Conservation (phyloP, 2,888 invertebrate species). For the Mesochorus sp. region DNA sequence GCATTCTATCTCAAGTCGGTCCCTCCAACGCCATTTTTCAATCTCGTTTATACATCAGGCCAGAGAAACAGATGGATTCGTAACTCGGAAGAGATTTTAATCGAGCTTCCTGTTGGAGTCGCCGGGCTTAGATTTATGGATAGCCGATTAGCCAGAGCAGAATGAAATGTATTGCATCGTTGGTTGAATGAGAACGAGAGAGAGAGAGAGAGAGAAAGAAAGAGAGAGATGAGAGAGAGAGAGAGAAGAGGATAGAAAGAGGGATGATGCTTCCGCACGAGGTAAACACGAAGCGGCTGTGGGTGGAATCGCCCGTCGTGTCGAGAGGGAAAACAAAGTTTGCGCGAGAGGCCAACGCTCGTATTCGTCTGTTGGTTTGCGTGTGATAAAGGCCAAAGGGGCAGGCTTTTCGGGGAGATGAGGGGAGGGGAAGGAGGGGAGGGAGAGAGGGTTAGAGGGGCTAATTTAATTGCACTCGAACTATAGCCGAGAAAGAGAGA, state of each 20-base stretch:
- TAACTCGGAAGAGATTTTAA: slow-evolving; percentile 57
- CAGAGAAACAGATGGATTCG: slow-evolving; percentile 36
- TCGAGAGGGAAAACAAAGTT: slow-evolving; percentile 41
- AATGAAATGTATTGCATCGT: slow-evolving; percentile 45
- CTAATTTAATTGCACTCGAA: slow-evolving; percentile 58
- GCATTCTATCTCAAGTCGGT: no score
- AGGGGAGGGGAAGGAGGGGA: no score
- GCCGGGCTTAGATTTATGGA: slow-evolving; percentile 51
- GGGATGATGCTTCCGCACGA: slow-evolving; percentile 41
- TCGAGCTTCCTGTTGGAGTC: slow-evolving; percentile 49
- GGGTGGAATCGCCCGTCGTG: slow-evolving; percentile 22
- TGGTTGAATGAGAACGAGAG: no score
- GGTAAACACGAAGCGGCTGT: slow-evolving; percentile 19
- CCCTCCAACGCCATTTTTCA: neutral
- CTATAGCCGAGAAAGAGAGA: slow-evolving; percentile 25
- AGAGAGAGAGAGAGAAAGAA: slow-evolving; percentile 15
- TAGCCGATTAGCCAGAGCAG: slow-evolving; percentile 52
- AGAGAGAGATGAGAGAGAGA: no score
- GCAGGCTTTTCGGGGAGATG: neutral
- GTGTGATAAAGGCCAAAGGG: slow-evolving; percentile 43
- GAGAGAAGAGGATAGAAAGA: slow-evolving; percentile 24
- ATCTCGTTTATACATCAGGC: neutral
- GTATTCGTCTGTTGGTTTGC: slow-evolving; percentile 48
- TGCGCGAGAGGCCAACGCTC: slow-evolving; percentile 40
- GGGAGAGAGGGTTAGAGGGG: slow-evolving; percentile 29